These are phyloP conservation scores for Aphidius colemani DNA, from an alignment of 2,888 invertebrate species.

Conservation along the genomic window DNA sequence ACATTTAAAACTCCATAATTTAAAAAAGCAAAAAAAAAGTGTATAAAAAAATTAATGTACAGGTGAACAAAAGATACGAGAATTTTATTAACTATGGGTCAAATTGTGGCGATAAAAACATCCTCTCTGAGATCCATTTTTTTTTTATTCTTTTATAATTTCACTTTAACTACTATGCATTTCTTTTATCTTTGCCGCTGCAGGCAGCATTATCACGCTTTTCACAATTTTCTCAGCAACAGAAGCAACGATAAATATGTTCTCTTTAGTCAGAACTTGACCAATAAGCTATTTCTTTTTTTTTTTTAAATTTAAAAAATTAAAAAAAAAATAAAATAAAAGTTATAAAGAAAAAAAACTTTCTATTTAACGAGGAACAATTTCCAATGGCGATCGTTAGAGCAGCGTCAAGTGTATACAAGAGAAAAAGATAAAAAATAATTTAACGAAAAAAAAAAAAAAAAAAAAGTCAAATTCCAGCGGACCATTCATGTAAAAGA, in stretches of 20 bases:
- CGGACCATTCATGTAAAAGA: not conserved
- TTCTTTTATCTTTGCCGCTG: conserved; percentile 5
- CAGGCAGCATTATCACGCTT: conserved; percentile 1
- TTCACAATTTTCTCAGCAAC: conserved; percentile 3
- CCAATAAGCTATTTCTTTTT: not conserved
- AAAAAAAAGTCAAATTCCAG: not conserved
- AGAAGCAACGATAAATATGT: conserved; percentile 10
- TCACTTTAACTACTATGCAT: not conserved
- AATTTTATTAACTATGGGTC: not conserved
- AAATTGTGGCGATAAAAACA: conserved; percentile 6
- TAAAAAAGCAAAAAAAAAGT: too few relatives aligned
- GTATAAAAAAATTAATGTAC: too few relatives aligned
- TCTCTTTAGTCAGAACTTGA: conserved; percentile 13
- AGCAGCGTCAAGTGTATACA: not conserved
- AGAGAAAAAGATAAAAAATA: conserved; percentile 8
- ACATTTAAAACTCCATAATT: too few relatives aligned
- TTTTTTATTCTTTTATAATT: not conserved
- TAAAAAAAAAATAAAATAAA: not conserved
- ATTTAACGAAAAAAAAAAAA: not conserved
- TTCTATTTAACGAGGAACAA: not conserved
- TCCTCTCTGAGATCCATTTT: too few relatives aligned
- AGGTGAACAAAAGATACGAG: too few relatives aligned
- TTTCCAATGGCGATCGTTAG: too few relatives aligned
- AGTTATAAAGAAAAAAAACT: not conserved
- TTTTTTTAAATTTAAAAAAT: conserved; percentile 1